Conservation (phyloP, 2,888 invertebrate species). For the Sarcophaga variegata region DNA sequence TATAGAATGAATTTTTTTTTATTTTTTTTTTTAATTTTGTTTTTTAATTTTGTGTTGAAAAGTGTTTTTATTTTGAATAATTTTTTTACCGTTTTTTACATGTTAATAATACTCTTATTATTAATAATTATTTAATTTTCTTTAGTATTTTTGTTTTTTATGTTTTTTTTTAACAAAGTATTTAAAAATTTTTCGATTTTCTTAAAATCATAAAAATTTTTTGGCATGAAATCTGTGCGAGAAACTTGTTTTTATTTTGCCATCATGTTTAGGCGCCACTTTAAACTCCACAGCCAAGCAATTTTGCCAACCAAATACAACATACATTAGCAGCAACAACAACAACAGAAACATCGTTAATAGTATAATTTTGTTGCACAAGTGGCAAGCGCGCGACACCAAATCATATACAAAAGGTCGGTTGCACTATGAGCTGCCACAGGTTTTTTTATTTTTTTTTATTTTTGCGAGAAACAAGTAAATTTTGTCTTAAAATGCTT, state of each 20-base stretch:
- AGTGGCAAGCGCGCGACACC: conserved; percentile 59
- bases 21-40: too few species aligned
- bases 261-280: conserved; percentile 45
- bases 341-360: background rate
- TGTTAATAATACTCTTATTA: too few species aligned
- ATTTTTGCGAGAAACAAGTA: conserved; percentile 17
- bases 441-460: background rate
- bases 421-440: background rate
- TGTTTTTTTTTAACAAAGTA: background rate
- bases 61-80: too few species aligned
- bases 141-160: background rate
- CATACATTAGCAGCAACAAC: conserved; percentile 21
- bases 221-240: background rate
- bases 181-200: background rate
- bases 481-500: conserved; percentile 46
- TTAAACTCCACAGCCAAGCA: background rate
- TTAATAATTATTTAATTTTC: too few species aligned
- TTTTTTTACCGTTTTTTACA: too few species aligned
- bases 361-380: conserved; percentile 53
- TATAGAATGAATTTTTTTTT: too few species aligned
- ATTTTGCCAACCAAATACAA: conserved; percentile 30
- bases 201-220: background rate
- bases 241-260: conserved; percentile 33
- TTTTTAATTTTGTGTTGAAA: too few species aligned
- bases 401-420: conserved; percentile 33